These are phyloP conservation scores for Cacatua alba DNA, from an alignment of 2,113 vertebrate genomes.

Conservation along the genomic window DNA sequence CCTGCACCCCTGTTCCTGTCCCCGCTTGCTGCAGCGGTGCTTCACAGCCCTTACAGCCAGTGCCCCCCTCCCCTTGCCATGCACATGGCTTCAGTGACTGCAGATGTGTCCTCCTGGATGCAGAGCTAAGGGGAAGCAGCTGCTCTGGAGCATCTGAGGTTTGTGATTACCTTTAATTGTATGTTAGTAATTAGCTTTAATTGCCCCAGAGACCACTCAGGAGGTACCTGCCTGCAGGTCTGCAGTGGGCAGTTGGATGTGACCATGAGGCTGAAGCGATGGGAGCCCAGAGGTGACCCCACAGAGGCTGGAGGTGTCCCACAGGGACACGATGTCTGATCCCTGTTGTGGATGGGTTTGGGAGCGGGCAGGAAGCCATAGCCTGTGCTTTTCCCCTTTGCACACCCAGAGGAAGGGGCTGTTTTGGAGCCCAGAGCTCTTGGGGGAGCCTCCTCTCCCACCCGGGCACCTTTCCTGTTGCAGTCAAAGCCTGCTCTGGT, in stretches of 20 bases:
- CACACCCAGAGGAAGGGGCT: background rate
- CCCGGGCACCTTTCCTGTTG: rapidly evolving
- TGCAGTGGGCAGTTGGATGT: background rate
- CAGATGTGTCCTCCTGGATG: rapidly evolving
- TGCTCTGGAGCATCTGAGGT: background rate
- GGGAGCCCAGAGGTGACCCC: background rate
- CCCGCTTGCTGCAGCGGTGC: background rate
- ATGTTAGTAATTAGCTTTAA: too few relatives aligned
- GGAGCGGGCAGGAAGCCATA: rapidly evolving
- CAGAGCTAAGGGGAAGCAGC: rapidly evolving
- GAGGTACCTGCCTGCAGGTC: background rate
- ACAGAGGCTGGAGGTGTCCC: background rate
- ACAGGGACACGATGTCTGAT: rapidly evolving
- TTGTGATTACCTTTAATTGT: too few relatives aligned
- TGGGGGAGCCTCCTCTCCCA: background rate
- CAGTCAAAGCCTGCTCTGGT: too few relatives aligned
- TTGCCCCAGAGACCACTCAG: background rate
- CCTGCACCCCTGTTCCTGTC: background rate
- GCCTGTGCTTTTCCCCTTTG: too few relatives aligned
- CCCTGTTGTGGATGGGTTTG: too few relatives aligned
- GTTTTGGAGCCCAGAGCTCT: background rate
- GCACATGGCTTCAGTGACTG: background rate
- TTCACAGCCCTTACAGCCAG: too few relatives aligned
- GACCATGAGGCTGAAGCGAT: background rate
- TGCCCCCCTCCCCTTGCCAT: too few relatives aligned